These are phyloP conservation scores for Bedellia somnulentella DNA, from an alignment of 2,888 invertebrate genomes.

Conservation along the genomic window DNA sequence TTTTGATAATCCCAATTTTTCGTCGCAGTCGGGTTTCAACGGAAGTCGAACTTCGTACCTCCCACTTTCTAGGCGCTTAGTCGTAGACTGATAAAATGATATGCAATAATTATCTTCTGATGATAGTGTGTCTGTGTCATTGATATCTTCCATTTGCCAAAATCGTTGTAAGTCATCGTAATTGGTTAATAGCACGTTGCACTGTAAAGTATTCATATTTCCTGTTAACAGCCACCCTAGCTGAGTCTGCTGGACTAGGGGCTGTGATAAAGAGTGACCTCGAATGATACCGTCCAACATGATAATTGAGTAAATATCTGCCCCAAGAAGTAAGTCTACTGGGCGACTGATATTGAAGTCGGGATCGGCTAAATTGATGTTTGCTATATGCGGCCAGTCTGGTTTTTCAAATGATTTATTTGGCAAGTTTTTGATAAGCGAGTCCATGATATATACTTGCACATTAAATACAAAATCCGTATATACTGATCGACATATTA, in stretches of 20 bases:
- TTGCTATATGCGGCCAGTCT: neutral
- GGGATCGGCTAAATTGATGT: conserved; percentile 4
- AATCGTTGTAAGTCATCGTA: neutral
- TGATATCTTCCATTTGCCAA: conserved; percentile 2
- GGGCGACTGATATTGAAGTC: too few relatives aligned
- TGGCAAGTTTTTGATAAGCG: conserved; percentile 5
- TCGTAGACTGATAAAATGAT: conserved; percentile 1
- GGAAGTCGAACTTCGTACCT: conserved; percentile 1
- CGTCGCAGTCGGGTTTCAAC: neutral
- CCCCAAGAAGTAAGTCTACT: too few relatives aligned
- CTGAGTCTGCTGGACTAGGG: neutral
- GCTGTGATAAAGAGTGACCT: neutral
- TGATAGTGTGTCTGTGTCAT: neutral
- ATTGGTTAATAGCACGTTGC: neutral
- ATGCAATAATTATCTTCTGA: neutral
- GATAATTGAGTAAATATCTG: conserved; percentile 2
- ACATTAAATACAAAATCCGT: conserved; percentile 3
- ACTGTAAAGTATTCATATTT: neutral
- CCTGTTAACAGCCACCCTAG: neutral
- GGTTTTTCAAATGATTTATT: conserved; percentile 1
- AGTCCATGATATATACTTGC: conserved; percentile 3
- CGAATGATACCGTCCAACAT: conserved; percentile 1
- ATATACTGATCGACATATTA: conserved; percentile 1
- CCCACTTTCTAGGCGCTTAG: neutral
- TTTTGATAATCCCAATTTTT: neutral